These are phyloP conservation scores for Eupithecia insigniata DNA, from an alignment of 2,888 invertebrate species.

Conservation along the genomic window DNA sequence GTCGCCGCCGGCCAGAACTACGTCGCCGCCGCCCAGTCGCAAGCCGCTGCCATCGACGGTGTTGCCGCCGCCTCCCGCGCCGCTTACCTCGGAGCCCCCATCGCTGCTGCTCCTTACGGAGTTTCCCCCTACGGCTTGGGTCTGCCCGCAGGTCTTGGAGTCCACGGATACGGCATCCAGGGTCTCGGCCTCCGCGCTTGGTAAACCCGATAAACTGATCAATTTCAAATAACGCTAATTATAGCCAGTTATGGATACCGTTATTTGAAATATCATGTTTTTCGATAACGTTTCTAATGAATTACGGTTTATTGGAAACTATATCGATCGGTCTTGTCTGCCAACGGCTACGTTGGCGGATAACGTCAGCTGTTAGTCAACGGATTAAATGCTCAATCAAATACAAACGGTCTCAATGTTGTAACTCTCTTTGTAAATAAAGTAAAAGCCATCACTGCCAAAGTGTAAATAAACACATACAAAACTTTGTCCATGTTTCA, in stretches of 20 bases:
- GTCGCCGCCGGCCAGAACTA: constrained; percentile 73
- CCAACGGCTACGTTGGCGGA: constrained; percentile 52
- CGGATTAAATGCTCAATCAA: constrained; percentile 62
- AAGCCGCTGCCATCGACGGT: constrained; percentile 72
- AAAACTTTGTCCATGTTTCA: constrained; percentile 44
- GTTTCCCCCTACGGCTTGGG: constrained; percentile 43
- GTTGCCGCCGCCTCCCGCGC: constrained; percentile 56
- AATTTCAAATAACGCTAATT: constrained; percentile 23
- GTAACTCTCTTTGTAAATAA: constrained; percentile 83
- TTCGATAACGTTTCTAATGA: constrained; percentile 42
- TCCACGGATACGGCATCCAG: constrained; percentile 37
- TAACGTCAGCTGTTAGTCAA: constrained; percentile 55
- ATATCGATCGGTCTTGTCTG: constrained; percentile 51
- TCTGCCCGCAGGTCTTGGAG: constrained; percentile 38
- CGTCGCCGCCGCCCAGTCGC: constrained; percentile 77
- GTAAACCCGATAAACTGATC: constrained; percentile 57
- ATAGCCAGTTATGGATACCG: constrained; percentile 13
- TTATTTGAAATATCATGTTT: constrained; percentile 24
- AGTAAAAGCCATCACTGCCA: constrained; percentile 82
- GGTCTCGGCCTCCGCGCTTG: constrained; percentile 60
- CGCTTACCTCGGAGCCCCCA: constrained; percentile 47
- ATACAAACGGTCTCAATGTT: constrained; percentile 72
- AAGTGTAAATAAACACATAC: constrained; percentile 82
- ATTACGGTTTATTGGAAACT: constrained; percentile 31
- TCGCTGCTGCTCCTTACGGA: constrained; percentile 38